phyloP scores from a whole-genome alignment of 2,888 invertebrate species.

The Drosophila longiperda region DNA sequence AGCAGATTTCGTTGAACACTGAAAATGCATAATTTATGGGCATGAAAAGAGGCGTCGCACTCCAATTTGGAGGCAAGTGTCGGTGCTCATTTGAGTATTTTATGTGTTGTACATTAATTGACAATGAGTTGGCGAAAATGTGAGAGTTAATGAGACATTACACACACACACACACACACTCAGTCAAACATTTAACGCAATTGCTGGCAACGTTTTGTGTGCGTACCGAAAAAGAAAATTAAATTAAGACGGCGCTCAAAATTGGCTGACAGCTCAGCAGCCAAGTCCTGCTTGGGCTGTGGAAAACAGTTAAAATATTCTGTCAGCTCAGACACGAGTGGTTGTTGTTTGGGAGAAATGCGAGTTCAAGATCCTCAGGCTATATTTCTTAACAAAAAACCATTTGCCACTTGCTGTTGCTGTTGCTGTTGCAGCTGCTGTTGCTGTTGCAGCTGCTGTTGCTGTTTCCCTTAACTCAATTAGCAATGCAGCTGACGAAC shows the following conservation, averaged over 20 bases:
- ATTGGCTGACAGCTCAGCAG: not conserved
- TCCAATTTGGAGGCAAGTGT: slow-evolving; percentile 10
- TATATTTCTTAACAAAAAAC: slow-evolving; percentile 33
- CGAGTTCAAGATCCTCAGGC: slow-evolving; percentile 28
- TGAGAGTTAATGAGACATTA: slow-evolving; percentile 51
- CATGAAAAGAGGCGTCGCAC: slow-evolving; percentile 19
- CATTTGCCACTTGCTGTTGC: slow-evolving; percentile 35
- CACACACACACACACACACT: slow-evolving; percentile 38
- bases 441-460: slow-evolving; percentile 1
- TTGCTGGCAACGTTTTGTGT: slow-evolving; percentile 38
- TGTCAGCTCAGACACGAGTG: slow-evolving; percentile 15
- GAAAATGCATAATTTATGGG: slow-evolving; percentile 55
- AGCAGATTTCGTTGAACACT: slow-evolving; percentile 25
- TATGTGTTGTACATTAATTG: slow-evolving; percentile 51
- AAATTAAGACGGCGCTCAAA: slow-evolving; percentile 36
- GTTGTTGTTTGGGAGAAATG: slow-evolving; percentile 15
- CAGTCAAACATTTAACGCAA: slow-evolving; percentile 50
- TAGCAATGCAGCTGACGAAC: slow-evolving; percentile 75
- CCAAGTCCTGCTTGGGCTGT: not conserved
- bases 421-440: slow-evolving; percentile 8
- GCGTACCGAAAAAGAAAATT: slow-evolving; percentile 35
- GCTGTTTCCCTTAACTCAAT: slow-evolving; percentile 61
- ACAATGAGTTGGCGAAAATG: slow-evolving; percentile 43
- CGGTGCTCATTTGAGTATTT: slow-evolving; percentile 30
- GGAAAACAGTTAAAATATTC: slow-evolving; percentile 53